Evolutionary conservation across 2,888 invertebrate species (phyloP), one percentile per base, ranked within the genome.

Genomic region (Leptothorax acervorum): DNA sequence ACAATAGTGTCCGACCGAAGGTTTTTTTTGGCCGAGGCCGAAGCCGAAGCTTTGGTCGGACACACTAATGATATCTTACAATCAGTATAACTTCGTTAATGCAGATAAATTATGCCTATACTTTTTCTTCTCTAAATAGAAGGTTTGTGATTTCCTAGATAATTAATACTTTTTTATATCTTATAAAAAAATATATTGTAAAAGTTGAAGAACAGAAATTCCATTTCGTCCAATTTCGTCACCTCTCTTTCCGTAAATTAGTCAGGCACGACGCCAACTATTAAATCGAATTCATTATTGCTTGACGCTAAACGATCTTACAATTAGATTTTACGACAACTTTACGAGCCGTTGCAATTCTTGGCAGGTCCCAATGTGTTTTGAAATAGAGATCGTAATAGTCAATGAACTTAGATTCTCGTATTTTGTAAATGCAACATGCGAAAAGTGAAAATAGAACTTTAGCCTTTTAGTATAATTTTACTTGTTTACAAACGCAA

Each of bases 291-390:
- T 55, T 68, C 9, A 68, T 57, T 42, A 9, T 65, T 39, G 11
- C 12, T 12, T 35, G 18, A 63, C 2, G 15, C 6, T 5, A 2
- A 23, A 75, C n/a, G 18, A 4, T 65, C n/a, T n/a, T n/a, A 53
- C 51, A 35, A 35, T 53, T 23, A 4, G 8, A 65, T 18, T 45
- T 66, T 66, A 66, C 48, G 66, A 42, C 39, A 28, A 42, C 23
- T 42, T 66, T 76, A 51, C 28, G 42, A 76, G 3, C 23, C 3
- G 12, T 31, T 57, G n/a, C 12, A 60, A 48, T 83, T 66, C 63
- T 66, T 87, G 87, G 81, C 87, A 76, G 39, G 35, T 45, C 9
- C 31, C 48, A 0, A 18, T 15, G 31, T 8, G 39, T 88, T 86
- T 86, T 76, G 83, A 35, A 88, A 82, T 28, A 62, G 35, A 83